phyloP scores from a whole-genome alignment of 1,140 invertebrate genomes.

The Drosophila cardini region DNA sequence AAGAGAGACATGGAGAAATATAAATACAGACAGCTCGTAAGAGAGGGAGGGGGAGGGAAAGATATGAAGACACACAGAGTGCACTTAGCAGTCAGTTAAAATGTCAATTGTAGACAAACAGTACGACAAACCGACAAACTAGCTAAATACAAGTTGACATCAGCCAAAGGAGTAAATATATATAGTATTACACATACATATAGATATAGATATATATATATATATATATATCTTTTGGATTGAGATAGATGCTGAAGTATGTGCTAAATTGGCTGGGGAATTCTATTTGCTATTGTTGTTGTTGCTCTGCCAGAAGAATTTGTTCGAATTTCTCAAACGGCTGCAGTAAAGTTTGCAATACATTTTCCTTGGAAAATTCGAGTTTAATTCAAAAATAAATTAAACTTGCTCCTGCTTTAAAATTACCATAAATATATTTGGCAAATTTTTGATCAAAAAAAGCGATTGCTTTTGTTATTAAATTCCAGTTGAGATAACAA shows the following conservation, averaged over 20 bases:
- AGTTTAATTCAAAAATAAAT: background rate
- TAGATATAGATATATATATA: conserved; percentile 4
- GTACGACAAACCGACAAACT: conserved; percentile 1
- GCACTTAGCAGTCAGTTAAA: conserved; percentile 69
- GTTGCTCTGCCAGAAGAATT: conserved; percentile 21
- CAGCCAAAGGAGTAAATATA: conserved; percentile 17
- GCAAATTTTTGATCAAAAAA: background rate
- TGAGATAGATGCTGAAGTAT: conserved; percentile 7
- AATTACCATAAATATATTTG: background rate
- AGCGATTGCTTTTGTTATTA: too few species aligned
- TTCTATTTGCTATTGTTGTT: conserved; percentile 1
- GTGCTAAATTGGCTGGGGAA: conserved; percentile 7
- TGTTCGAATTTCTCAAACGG: background rate
- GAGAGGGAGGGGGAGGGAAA: background rate
- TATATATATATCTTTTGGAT: too few species aligned
- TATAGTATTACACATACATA: too few species aligned
- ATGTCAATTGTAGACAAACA: conserved; percentile 60
- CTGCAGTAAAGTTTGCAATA: background rate
- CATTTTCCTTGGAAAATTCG: conserved; percentile 6
- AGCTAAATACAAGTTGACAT: conserved; percentile 14
- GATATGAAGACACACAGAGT: conserved; percentile 6
- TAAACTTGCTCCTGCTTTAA: background rate
- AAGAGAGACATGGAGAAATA: background rate
- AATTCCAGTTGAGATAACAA: too few species aligned
- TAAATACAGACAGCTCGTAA: too few species aligned